These are phyloP conservation scores for Meles meles DNA, from an alignment of 2,113 vertebrate genomes.

Conservation along the genomic window DNA sequence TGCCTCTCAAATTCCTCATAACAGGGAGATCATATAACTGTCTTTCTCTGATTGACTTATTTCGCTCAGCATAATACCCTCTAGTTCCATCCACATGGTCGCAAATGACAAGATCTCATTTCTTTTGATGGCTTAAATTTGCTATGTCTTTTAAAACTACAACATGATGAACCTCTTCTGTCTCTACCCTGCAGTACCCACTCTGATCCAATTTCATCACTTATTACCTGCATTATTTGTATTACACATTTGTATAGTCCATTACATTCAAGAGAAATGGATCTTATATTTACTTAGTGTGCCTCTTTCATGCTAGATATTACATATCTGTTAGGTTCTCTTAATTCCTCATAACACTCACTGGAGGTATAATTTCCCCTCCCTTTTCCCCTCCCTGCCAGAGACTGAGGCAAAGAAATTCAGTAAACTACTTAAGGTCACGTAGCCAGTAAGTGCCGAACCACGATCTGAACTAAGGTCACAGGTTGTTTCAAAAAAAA, in stretches of 20 bases:
- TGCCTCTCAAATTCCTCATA: too few species aligned
- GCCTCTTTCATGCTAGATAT: neutral
- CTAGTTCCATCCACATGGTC: too few species aligned
- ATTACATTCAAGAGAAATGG: neutral
- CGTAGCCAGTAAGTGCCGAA: neutral
- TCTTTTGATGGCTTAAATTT: neutral
- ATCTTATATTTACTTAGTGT: neutral
- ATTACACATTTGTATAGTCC: neutral
- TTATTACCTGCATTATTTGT: neutral
- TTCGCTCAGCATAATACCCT: too few species aligned
- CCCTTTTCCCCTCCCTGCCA: neutral
- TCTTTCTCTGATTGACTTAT: too few species aligned
- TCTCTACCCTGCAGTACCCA: neutral
- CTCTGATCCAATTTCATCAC: neutral
- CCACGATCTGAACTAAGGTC: neutral
- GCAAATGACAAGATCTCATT: too few species aligned
- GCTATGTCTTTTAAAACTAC: neutral
- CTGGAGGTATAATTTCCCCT: neutral
- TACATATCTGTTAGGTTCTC: neutral
- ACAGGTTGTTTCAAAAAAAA: neutral
- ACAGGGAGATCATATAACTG: too few species aligned
- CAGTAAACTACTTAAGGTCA: neutral
- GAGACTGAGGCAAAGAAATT: constrained; percentile 31
- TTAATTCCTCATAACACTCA: constrained; percentile 5
- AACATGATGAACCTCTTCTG: neutral